These are phyloP conservation scores for Ametastegia equiseti DNA, from an alignment of 2,888 invertebrate genomes.

Conservation along the genomic window DNA sequence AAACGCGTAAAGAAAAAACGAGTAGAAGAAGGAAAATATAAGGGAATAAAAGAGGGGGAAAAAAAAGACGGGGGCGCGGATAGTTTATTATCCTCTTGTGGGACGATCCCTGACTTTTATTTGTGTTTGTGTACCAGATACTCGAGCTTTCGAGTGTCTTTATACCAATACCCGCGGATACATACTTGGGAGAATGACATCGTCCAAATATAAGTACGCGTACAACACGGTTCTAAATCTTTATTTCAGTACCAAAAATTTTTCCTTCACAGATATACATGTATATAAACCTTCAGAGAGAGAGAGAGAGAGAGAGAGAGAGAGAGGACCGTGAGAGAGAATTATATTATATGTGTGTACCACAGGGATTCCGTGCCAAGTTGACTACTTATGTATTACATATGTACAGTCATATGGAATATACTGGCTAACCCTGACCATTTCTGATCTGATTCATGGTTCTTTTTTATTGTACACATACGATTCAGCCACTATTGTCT, in stretches of 20 bases:
- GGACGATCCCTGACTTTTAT: background rate
- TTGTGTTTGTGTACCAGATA: background rate
- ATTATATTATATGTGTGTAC: background rate
- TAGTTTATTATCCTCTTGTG: constrained; percentile 21
- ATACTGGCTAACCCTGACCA: background rate
- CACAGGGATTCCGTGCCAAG: background rate
- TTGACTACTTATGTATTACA: background rate
- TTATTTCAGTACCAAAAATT: no score
- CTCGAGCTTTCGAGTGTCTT: background rate
- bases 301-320: no score
- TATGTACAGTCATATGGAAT: no score
- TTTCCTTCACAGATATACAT: no score
- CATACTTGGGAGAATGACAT: no score
- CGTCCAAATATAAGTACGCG: no score
- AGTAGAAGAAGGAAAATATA: background rate
- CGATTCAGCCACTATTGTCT: background rate
- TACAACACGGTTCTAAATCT: no score
- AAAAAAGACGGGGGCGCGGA: background rate
- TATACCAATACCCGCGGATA: background rate
- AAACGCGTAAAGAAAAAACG: background rate
- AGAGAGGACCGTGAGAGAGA: no score
- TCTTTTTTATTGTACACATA: background rate
- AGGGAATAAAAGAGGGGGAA: background rate
- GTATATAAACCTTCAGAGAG: no score
- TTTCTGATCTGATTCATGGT: background rate